Conservation (phyloP, 2,797 vertebrate species). For the Cuculus canorus region DNA sequence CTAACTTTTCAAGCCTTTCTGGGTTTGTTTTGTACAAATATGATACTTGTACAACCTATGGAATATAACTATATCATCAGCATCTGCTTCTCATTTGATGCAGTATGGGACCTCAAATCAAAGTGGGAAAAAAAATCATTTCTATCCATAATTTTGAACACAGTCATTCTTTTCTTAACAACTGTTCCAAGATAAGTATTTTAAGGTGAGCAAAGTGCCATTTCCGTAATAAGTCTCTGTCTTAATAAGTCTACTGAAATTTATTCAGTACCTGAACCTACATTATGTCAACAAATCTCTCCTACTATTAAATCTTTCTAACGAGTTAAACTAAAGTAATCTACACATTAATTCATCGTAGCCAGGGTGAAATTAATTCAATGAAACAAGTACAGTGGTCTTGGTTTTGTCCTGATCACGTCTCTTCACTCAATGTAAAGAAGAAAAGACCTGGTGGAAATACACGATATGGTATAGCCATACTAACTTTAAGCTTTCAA, state of each 20-base stretch:
- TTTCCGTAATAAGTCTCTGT: background rate
- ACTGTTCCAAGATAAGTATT: background rate
- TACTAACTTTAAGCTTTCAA: background rate
- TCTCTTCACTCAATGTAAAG: background rate
- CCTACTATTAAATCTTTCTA: background rate
- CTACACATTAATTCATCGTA: background rate
- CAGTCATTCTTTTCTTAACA: background rate
- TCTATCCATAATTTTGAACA: background rate
- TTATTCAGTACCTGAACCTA: background rate
- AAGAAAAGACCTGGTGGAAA: background rate
- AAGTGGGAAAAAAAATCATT: fast-evolving
- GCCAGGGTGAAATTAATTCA: background rate
- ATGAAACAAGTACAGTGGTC: background rate
- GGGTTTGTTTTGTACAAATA: background rate
- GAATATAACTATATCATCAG: background rate
- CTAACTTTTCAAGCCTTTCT: background rate
- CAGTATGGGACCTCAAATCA: background rate
- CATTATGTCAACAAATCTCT: background rate
- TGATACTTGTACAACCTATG: background rate
- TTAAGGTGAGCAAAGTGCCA: background rate
- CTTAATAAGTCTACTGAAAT: too few relatives aligned
- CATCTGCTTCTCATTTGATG: background rate
- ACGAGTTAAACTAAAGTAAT: background rate
- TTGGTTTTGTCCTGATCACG: background rate
- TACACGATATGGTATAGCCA: background rate